phyloP scores from a whole-genome alignment of 2,797 vertebrate genomes.

The Etheostoma perlongum region DNA sequence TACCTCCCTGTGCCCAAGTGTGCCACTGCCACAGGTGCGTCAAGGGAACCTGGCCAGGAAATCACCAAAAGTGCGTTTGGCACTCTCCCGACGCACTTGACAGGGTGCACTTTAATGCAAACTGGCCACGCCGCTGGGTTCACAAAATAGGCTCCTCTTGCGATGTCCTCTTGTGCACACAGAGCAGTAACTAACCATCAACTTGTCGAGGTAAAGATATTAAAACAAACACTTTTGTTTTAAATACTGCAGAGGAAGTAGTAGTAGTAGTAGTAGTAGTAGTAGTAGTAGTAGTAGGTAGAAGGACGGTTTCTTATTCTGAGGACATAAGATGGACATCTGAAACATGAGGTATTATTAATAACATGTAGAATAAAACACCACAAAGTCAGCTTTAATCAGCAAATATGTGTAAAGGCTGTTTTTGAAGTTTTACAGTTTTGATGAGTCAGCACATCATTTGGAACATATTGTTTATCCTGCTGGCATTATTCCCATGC shows the following conservation, averaged over 20 bases:
- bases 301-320: not conserved
- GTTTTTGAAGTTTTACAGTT: not conserved
- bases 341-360: not conserved
- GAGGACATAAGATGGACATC: not conserved
- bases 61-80: constrained; percentile 8
- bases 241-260: not conserved
- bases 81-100: not conserved
- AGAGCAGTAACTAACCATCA: not conserved
- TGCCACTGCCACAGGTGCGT: constrained; percentile 9
- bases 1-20: not conserved
- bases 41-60: not conserved
- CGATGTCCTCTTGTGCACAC: not conserved
- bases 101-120: constrained; percentile 4
- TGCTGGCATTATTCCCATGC: not conserved
- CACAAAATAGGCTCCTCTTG: not conserved
- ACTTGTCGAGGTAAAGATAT: not conserved
- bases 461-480: not conserved
- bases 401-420: not conserved
- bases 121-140: not conserved
- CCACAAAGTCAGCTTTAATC: not conserved
- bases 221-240: not conserved
- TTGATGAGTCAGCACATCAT: not conserved
- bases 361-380: not conserved
- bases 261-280: no score
- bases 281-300: no score